These are phyloP conservation scores for Pipistrellus pipistrellus DNA, from an alignment of 2,797 vertebrate species.

Conservation along the genomic window DNA sequence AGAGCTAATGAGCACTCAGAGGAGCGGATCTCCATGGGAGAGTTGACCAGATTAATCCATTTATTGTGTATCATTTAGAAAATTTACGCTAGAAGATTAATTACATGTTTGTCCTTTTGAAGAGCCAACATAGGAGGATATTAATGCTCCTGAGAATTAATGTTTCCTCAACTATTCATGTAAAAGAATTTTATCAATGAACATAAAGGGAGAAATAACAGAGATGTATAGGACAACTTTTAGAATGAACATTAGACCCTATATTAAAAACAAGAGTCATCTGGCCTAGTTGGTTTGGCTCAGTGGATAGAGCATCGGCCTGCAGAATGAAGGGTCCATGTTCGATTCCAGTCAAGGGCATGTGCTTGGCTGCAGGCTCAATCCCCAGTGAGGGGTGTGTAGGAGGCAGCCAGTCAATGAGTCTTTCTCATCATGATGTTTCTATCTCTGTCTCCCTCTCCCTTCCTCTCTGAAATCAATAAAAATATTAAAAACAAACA, in stretches of 20 bases:
- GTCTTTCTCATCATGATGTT: no score
- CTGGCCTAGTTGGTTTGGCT: not conserved
- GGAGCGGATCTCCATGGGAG: not conserved
- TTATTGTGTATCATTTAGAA: slow-evolving; percentile 67
- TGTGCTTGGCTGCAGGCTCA: no score
- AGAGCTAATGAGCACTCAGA: slow-evolving; percentile 66
- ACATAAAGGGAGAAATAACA: not conserved
- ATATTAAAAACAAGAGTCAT: not conserved
- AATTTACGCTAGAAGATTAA: slow-evolving; percentile 42
- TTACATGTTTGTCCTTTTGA: slow-evolving; percentile 35
- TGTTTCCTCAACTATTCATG: not conserved
- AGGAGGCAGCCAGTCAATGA: no score
- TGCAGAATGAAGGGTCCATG: no score
- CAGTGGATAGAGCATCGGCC: no score
- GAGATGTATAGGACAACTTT: not conserved
- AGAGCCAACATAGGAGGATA: not conserved
- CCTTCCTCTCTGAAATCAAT: no score
- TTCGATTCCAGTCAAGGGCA: no score
- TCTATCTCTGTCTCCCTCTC: no score
- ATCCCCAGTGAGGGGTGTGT: no score
- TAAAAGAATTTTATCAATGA: not conserved
- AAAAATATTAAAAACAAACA: no score
- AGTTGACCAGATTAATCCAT: slow-evolving; percentile 51
- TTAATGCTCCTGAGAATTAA: slow-evolving; percentile 33
- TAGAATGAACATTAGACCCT: not conserved